Percentiles rank a stretch among this genome's conserved stretches.
Evolutionary conservation across 2,113 vertebrate species (phyloP).

Genomic region (Cottus gobio): DNA sequence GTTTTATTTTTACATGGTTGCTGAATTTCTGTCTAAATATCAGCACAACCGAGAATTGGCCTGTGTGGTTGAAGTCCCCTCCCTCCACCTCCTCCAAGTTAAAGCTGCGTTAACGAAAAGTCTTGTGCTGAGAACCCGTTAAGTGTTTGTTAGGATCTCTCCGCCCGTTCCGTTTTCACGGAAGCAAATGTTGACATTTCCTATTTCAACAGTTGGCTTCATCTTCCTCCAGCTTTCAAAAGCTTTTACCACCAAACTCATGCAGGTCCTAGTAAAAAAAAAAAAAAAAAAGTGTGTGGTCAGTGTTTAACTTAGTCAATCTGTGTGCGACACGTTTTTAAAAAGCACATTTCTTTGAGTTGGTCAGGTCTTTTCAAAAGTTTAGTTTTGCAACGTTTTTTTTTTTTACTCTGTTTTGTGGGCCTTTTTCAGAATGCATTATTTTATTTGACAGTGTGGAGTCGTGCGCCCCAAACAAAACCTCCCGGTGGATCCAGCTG

Average conservation of each 20-base stretch:
- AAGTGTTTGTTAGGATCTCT: constrained; percentile 18
- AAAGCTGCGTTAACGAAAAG: not conserved
- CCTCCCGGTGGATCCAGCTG: constrained; percentile 5
- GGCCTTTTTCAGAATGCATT: constrained; percentile 25
- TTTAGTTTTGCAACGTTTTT: not conserved
- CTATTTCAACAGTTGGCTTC: constrained; percentile 1
- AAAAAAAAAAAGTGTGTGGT: not conserved
- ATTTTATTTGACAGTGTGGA: constrained; percentile 29
- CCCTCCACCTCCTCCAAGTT: not conserved
- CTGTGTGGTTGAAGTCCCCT: not conserved
- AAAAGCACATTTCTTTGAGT: constrained; percentile 46
- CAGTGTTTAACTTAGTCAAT: constrained; percentile 36
- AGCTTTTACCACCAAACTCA: constrained; percentile 8
- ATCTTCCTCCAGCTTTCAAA: not conserved
- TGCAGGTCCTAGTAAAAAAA: constrained; percentile 2
- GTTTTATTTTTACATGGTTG: constrained; percentile 34
- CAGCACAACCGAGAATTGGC: constrained; percentile 22
- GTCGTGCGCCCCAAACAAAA: not conserved
- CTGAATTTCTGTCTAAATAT: constrained; percentile 36
- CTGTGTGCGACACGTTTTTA: constrained; percentile 46
- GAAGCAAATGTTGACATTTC: not conserved
- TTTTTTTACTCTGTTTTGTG: not conserved
- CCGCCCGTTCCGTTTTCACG: not conserved
- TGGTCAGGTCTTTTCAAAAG: constrained; percentile 34
- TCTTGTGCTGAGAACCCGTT: not conserved